Evolutionary conservation across 2,888 invertebrate genomes (phyloP).

Genomic region (Petrophora chlorosata): DNA sequence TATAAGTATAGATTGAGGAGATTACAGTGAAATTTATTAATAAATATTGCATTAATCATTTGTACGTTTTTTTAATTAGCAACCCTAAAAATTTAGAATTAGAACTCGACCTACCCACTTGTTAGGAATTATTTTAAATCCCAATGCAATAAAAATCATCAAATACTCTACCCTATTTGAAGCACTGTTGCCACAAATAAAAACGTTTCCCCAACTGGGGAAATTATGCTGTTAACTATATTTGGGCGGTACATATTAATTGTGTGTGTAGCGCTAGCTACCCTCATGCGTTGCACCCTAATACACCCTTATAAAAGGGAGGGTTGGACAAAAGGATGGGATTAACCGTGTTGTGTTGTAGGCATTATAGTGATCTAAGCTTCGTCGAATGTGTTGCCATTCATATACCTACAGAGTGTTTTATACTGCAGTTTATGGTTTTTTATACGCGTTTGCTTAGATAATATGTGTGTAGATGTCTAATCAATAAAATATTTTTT

Average conservation of each 20-base stretch:
- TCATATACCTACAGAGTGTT: constrained; percentile 36
- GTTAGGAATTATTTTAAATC: background rate
- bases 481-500: background rate
- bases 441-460: background rate
- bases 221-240: constrained; percentile 69
- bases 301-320: constrained; percentile 45
- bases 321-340: constrained; percentile 73
- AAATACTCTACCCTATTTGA: constrained; percentile 24
- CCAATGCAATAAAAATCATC: background rate
- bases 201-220: constrained; percentile 43
- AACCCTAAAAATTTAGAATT: constrained; percentile 3
- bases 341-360: constrained; percentile 76
- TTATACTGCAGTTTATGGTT: background rate
- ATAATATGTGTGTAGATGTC: no score
- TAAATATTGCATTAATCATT: constrained; percentile 82
- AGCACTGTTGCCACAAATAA: constrained; percentile 19
- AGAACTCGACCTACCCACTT: background rate
- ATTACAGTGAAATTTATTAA: constrained; percentile 82
- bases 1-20: constrained; percentile 79
- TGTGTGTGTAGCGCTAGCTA: constrained; percentile 69
- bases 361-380: constrained; percentile 70
- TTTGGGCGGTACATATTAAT: constrained; percentile 77
- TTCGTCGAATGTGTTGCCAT: constrained; percentile 39
- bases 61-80: constrained; percentile 43
- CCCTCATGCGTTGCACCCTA: constrained; percentile 34